Base-by-base conservation (phyloP, 2,113 vertebrate genomes). In the Rhizomys pruinosus region DNA sequence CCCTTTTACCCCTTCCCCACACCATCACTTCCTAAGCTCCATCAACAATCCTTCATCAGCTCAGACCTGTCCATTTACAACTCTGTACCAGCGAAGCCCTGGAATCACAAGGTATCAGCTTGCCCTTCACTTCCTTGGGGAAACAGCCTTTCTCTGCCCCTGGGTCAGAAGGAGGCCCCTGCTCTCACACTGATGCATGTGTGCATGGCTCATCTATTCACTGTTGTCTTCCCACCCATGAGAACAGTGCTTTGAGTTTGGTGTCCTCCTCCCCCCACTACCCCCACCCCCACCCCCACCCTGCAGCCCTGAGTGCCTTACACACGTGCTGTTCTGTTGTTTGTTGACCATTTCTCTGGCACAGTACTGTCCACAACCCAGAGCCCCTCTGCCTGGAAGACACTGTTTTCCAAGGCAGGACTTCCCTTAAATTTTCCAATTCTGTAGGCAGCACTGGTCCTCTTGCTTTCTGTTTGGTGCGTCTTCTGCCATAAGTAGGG, bases 201-300 rank as follows among this genome's bases (percentile, higher is more conserved):
- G 6, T 17, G 52, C 1, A 8, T 68, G 7, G 1, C 37, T 39
- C 22, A 11, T 52, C 47, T 52, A 52, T 15, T 61, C 17, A 32
- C 19, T 4, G 8, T 13, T 9, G 20, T 16, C 57, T n/a, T 68
- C 9, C 57, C 34, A n/a, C 37, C 16, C 34, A 0, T 1, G 2
- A 68, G 22, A 15, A 32, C 47, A 10, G 68, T 5, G 55, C 8
- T 4, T 3, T 2, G 16, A 52, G 29, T 39, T 19, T 8, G 19
- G 42, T 27, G 29, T 39, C 25, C 34, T 3, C n/a, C 68, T 72
- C n/a, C n/a, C n/a, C n/a, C n/a, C n/a, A n/a, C n/a, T n/a, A n/a
- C n/a, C n/a, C n/a, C n/a, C n/a, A n/a, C n/a, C n/a, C n/a, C n/a
- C n/a, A n/a, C n/a, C n/a, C n/a, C n/a, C n/a, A n/a, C 25, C 9